Conservation (phyloP, 30 jellyfish, hydroid and myxozoan genomes). For the Rhopilema esculentum region DNA sequence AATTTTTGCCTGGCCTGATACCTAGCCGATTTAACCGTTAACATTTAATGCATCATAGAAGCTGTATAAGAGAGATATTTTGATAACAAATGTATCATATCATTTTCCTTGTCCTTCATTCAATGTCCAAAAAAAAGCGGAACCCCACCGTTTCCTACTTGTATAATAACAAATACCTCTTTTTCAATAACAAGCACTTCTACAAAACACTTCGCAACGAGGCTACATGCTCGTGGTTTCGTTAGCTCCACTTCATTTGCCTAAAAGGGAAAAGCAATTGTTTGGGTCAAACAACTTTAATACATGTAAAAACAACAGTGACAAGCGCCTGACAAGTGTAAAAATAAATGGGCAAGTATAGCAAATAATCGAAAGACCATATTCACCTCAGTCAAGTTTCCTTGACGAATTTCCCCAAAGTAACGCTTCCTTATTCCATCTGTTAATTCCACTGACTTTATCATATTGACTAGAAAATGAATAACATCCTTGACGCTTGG, state of each 20-base stretch:
- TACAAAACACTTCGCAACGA: constrained; percentile 57
- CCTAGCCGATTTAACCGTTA: too few relatives aligned
- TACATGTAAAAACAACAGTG: background rate
- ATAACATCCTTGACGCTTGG: too few relatives aligned
- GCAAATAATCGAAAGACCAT: background rate
- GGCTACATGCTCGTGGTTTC: constrained; percentile 65
- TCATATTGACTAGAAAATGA: constrained; percentile 31
- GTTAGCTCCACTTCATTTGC: constrained; percentile 43
- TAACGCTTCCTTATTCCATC: constrained; percentile 67
- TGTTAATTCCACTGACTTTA: constrained; percentile 60
- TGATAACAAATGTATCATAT: too few relatives aligned
- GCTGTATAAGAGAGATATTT: too few relatives aligned
- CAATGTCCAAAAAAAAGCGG: too few relatives aligned
- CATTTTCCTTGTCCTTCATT: too few relatives aligned
- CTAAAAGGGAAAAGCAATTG: background rate
- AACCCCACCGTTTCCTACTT: background rate
- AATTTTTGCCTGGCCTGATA: too few relatives aligned
- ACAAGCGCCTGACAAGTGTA: background rate
- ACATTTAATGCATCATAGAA: too few relatives aligned
- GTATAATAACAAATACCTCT: constrained; percentile 17
- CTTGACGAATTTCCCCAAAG: constrained; percentile 73
- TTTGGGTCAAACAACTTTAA: background rate
- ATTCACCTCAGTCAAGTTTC: constrained; percentile 73
- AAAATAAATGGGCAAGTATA: background rate
- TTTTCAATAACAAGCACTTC: constrained; percentile 73